A percentile compares a stretch with the other conserved stretches of the same genome.
Conservation (phyloP, 2,797 vertebrate genomes). For the Zenarchopterus dispar region DNA sequence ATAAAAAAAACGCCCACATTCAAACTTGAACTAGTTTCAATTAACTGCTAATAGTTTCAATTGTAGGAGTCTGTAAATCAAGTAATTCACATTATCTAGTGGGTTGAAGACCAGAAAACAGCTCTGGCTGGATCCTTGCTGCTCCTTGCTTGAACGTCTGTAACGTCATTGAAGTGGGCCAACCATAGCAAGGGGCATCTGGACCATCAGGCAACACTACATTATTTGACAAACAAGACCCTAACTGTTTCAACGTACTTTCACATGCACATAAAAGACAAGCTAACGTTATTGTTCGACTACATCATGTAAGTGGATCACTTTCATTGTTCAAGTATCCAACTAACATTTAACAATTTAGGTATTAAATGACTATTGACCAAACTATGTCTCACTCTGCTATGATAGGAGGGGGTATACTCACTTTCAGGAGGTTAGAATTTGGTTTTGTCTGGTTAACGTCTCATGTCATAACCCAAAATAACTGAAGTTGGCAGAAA, state of each 20-base stretch:
- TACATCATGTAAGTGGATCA: too few relatives aligned
- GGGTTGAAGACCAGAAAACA: constrained; percentile 35
- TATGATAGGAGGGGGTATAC: too few relatives aligned
- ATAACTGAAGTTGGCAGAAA: too few relatives aligned
- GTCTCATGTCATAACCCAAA: too few relatives aligned
- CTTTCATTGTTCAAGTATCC: too few relatives aligned
- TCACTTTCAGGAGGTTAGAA: too few relatives aligned
- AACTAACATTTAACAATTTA: too few relatives aligned
- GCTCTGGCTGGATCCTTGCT: constrained; percentile 41
- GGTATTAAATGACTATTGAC: too few relatives aligned
- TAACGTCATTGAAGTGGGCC: constrained; percentile 51
- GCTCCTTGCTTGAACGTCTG: constrained; percentile 53
- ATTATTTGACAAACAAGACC: constrained; percentile 27
- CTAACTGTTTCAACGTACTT: constrained; percentile 9
- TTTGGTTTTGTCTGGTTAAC: too few relatives aligned
- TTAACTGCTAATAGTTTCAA: constrained; percentile 29
- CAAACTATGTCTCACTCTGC: too few relatives aligned
- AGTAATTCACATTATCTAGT: constrained; percentile 59
- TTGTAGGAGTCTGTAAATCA: constrained; percentile 50
- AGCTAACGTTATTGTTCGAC: too few relatives aligned
- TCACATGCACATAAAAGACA: neutral
- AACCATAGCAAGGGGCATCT: constrained; percentile 48
- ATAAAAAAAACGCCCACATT: neutral
- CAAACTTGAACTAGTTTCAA: constrained; percentile 23
- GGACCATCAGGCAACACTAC: constrained; percentile 40